Evolutionary conservation across 2,113 vertebrate species (phyloP), one percentile per base, ranked within the genome.

Genomic region (Castor canadensis): DNA sequence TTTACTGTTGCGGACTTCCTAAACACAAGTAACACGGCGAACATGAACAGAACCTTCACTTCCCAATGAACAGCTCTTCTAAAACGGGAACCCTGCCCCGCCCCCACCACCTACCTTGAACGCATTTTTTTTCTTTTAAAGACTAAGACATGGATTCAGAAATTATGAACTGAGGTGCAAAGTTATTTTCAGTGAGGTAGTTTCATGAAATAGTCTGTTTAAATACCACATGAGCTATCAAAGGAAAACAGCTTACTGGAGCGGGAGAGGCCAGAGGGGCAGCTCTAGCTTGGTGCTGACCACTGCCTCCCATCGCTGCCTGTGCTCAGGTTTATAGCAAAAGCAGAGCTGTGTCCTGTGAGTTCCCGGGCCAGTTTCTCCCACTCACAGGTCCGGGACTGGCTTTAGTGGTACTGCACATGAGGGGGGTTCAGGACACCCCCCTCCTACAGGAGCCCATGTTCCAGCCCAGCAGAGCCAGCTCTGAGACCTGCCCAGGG

Each of bases 61-160:
- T 86, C 72, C 32, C 54, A 71, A 58, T 16, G 24, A 12, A 5
- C 6, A n/a, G 12, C 56, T 35, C 26, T 35, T 73, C 49, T 47
- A n/a, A 87, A 47, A 32, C 45, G n/a, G 20, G 15, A 17, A 43
- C 22, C 1, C 6, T 26, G 4, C 2, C 58, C 17, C 13, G 66
- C 69, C 11, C n/a, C 45, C 0, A 9, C 0, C 6, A 30, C 7
- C 7, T 2, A n/a, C n/a, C n/a, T n/a, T n/a, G n/a, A n/a, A n/a
- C n/a, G n/a, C n/a, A n/a, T n/a, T n/a, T n/a, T n/a, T n/a, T n/a
- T n/a, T n/a, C n/a, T n/a, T n/a, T n/a, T n/a, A n/a, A n/a, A n/a
- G 58, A 60, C 28, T 60, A 60, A 28, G 58, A 60, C 22, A 10
- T 28, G 58, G 58, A 20, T 47, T 58, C 22, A 35, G 76, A 90